These are phyloP conservation scores for Oophaga sylvatica DNA, from an alignment of 2,797 vertebrate genomes.

Conservation along the genomic window DNA sequence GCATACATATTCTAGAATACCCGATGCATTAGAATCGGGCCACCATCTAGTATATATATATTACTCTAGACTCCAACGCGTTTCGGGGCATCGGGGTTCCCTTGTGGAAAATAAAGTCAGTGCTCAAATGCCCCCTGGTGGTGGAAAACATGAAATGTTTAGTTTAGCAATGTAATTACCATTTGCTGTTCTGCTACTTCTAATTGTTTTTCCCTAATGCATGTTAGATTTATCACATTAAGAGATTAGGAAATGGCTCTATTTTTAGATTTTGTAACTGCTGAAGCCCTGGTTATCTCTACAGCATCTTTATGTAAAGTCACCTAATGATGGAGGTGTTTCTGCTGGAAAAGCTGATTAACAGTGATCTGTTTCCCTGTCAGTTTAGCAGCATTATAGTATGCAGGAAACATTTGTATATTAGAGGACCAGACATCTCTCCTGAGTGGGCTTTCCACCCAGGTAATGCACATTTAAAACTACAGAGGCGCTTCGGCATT, in stretches of 20 bases:
- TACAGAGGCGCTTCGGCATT: too few relatives aligned
- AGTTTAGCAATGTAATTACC: not conserved
- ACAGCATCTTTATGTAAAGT: not conserved
- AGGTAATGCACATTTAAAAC: too few relatives aligned
- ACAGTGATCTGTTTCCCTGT: not conserved
- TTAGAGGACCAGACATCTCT: too few relatives aligned
- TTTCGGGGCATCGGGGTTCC: too few relatives aligned
- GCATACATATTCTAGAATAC: too few relatives aligned
- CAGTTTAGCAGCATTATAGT: not conserved
- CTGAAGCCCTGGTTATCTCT: not conserved
- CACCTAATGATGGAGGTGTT: not conserved
- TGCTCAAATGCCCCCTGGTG: too few relatives aligned
- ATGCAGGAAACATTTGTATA: not conserved
- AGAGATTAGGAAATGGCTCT: not conserved
- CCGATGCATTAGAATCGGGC: too few relatives aligned
- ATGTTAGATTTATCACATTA: not conserved
- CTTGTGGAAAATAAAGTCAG: too few relatives aligned
- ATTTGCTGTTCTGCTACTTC: not conserved
- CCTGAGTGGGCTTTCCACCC: too few relatives aligned
- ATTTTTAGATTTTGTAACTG: not conserved
- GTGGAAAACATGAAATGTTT: not conserved
- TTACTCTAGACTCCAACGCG: too few relatives aligned
- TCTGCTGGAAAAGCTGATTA: not conserved
- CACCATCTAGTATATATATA: too few relatives aligned
- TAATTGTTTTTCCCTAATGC: slow-evolving; percentile 15